Percentiles rank a stretch among this genome's conserved stretches.
Evolutionary conservation across 35 echinoderm and acorn worm species (phyloP).

Genomic region (Holothuria glaberrima): DNA sequence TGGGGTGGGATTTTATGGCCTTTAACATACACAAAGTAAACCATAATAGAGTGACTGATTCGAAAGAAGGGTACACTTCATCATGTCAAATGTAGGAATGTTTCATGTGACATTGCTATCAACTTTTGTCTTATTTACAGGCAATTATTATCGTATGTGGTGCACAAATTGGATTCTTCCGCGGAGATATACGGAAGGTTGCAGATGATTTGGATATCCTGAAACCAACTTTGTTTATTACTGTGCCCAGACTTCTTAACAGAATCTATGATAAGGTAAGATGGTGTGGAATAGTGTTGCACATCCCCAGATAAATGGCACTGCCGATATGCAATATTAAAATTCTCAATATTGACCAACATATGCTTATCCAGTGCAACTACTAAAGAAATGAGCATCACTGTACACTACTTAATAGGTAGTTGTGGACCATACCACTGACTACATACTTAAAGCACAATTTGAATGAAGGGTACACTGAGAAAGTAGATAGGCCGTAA

Average conservation of each 20-base stretch:
- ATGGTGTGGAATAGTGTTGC: too few relatives aligned
- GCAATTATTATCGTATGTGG: constrained; percentile 57
- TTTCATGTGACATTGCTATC: background rate
- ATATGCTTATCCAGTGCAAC: too few relatives aligned
- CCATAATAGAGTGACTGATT: background rate
- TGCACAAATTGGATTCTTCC: constrained; percentile 79
- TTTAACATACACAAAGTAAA: background rate
- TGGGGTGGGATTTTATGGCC: background rate
- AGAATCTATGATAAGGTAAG: constrained; percentile 90
- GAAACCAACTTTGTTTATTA: constrained; percentile 75
- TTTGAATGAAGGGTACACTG: too few relatives aligned
- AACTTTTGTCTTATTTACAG: constrained; percentile 46
- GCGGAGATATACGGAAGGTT: constrained; percentile 77
- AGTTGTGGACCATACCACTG: too few relatives aligned
- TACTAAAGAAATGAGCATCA: too few relatives aligned
- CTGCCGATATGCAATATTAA: too few relatives aligned
- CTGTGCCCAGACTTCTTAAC: constrained; percentile 81
- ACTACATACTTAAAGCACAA: too few relatives aligned
- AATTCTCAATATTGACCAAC: too few relatives aligned
- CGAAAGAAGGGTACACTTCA: background rate
- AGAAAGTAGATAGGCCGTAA: too few relatives aligned
- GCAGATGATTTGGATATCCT: constrained; percentile 72
- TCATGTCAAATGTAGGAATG: too few relatives aligned
- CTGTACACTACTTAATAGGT: too few relatives aligned
- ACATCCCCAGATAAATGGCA: too few relatives aligned